Evolutionary conservation across 2,888 invertebrate genomes (phyloP).

Genomic region (Mesoligia furuncula): DNA sequence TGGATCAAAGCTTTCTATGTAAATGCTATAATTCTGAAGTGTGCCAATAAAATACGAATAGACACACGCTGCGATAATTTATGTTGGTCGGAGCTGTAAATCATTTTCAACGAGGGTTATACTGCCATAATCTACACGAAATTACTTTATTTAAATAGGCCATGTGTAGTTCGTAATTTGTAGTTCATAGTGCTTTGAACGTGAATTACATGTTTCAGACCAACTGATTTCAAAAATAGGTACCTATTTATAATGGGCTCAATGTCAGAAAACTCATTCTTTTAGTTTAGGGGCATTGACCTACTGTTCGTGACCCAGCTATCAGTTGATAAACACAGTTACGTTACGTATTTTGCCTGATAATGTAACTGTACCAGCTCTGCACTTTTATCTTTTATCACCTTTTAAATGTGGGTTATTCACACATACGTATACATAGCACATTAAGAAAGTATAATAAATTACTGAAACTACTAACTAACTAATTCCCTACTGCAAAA

Average conservation of each 20-base stretch:
- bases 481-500: slow-evolving; percentile 28
- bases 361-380: slow-evolving; percentile 35
- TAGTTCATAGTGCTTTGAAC: too few species aligned
- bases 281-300: slow-evolving; percentile 47
- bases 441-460: too few species aligned
- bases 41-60: slow-evolving; percentile 42
- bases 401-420: slow-evolving; percentile 27
- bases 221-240: slow-evolving; percentile 23
- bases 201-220: slow-evolving; percentile 5
- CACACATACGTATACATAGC: too few species aligned
- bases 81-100: slow-evolving; percentile 36
- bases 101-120: slow-evolving; percentile 41
- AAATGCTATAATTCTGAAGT: slow-evolving; percentile 14
- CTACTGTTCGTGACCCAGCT: slow-evolving; percentile 59
- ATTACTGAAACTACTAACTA: not conserved
- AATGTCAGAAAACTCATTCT: slow-evolving; percentile 36
- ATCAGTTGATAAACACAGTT: slow-evolving; percentile 45
- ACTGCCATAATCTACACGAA: slow-evolving; percentile 20
- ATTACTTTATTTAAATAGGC: slow-evolving; percentile 49
- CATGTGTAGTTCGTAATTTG: slow-evolving; percentile 40
- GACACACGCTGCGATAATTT: slow-evolving; percentile 26
- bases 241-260: slow-evolving; percentile 9
- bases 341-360: slow-evolving; percentile 40
- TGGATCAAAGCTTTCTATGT: slow-evolving; percentile 29
- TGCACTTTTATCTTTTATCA: slow-evolving; percentile 34